A percentile compares a stretch with the other conserved stretches of the same genome.
Conservation (phyloP, 2,113 vertebrate species). For the Chunga burmeisteri region DNA sequence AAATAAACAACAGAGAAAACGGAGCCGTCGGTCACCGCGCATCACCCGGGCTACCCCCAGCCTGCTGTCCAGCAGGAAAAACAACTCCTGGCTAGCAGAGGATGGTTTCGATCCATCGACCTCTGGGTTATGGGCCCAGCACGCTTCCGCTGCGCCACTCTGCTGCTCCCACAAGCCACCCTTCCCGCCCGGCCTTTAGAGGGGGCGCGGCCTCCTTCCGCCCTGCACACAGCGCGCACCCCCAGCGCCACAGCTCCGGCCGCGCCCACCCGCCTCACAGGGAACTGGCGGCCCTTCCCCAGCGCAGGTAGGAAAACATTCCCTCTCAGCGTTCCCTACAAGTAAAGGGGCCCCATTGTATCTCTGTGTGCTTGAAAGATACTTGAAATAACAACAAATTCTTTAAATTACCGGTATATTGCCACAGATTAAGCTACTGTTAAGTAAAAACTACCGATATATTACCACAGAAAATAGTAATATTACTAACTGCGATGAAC, state of each 20-base stretch:
- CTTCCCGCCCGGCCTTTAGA: fast-evolving
- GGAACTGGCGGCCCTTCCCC: too few relatives aligned
- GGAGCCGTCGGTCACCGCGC: too few relatives aligned
- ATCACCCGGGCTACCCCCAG: too few relatives aligned
- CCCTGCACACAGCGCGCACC: too few relatives aligned
- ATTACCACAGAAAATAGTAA: background rate
- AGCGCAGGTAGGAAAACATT: fast-evolving
- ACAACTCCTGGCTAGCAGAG: background rate
- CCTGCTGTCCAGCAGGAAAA: background rate
- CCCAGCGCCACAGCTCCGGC: too few relatives aligned
- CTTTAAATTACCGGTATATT: background rate
- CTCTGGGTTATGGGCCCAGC: conserved; percentile 47
- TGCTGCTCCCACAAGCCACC: too few relatives aligned
- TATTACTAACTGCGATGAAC: background rate
- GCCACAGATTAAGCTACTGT: background rate
- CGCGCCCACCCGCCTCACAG: too few relatives aligned
- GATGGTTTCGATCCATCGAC: conserved; percentile 20
- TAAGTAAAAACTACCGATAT: background rate
- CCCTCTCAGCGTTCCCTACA: background rate
- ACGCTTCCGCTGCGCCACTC: conserved; percentile 42
- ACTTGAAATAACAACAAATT: too few relatives aligned
- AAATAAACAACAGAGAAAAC: fast-evolving
- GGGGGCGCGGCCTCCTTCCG: too few relatives aligned
- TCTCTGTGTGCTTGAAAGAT: background rate
- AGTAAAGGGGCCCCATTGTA: too few relatives aligned